Percentiles rank a stretch among this genome's conserved stretches.
These are phyloP conservation scores for Phodopus roborovskii DNA, from an alignment of 2,113 vertebrate genomes.

Conservation along the genomic window DNA sequence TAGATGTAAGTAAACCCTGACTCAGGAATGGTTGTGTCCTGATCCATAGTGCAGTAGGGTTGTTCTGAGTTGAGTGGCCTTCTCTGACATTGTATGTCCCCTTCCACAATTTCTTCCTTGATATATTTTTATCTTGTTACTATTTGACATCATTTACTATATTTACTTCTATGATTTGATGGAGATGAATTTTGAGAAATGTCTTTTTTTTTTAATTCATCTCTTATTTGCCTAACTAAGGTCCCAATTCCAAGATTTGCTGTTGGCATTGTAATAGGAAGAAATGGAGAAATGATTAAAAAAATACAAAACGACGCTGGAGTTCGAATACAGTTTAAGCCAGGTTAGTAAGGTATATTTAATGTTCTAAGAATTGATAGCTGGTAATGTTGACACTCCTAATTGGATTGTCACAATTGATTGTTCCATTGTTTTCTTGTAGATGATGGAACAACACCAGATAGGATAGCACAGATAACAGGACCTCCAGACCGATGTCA, in stretches of 20 bases:
- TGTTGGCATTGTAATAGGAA: slow-evolving; percentile 98
- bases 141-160: background rate
- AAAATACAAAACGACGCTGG: slow-evolving; percentile 99
- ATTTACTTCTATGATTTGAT: background rate
- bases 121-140: background rate
- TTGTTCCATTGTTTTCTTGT: slow-evolving; percentile 71
- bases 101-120: background rate
- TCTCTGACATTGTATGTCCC: background rate
- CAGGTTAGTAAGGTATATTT: slow-evolving; percentile 87
- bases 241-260: slow-evolving; percentile 98
- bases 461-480: slow-evolving; percentile 98
- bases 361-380: background rate
- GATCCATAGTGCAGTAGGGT: background rate
- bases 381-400: background rate
- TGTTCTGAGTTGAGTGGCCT: no score
- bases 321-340: slow-evolving; percentile 98
- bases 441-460: slow-evolving; percentile 98
- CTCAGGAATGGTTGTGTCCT: background rate
- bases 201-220: slow-evolving; percentile 40
- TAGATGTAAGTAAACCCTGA: slow-evolving; percentile 91
- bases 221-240: slow-evolving; percentile 83
- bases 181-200: slow-evolving; percentile 6
- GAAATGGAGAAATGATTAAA: slow-evolving; percentile 99
- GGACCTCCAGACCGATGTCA: slow-evolving; percentile 97
- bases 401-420: background rate